phyloP scores from a whole-genome alignment of 1,140 invertebrate genomes.

The Eriosoma lanigerum region DNA sequence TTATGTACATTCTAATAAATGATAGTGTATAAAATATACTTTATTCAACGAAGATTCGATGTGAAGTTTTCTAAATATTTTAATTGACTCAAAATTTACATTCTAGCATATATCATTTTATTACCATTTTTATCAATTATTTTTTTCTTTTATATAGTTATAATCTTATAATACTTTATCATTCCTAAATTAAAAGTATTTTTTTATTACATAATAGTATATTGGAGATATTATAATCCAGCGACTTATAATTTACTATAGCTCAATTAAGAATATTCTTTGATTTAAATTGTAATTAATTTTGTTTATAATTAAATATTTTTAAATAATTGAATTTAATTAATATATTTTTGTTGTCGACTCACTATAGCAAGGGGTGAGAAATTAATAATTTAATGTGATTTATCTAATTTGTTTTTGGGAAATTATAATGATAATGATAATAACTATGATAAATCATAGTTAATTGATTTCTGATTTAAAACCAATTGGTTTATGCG shows the following conservation, averaged over 20 bases:
- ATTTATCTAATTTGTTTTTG: not conserved
- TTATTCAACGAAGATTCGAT: too few species aligned
- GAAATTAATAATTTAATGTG: not conserved
- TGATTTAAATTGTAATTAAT: not conserved
- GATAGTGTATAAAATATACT: too few species aligned
- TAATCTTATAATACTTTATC: too few species aligned
- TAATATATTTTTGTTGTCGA: not conserved
- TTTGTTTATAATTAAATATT: not conserved
- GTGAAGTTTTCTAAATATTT: too few species aligned
- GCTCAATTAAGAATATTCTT: not conserved
- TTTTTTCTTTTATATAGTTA: not conserved
- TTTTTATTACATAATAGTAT: too few species aligned
- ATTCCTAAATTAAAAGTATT: too few species aligned
- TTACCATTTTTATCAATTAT: too few species aligned
- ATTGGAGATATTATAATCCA: too few species aligned
- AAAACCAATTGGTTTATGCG: constrained; percentile 20
- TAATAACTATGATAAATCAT: not conserved
- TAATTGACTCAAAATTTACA: too few species aligned
- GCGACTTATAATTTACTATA: not conserved
- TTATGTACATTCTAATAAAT: too few species aligned
- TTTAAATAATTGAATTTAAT: constrained; percentile 3
- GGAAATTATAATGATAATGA: not conserved
- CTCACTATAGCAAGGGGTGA: not conserved
- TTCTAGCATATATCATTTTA: too few species aligned
- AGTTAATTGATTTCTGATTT: constrained; percentile 15